Evolutionary conservation across 2,113 vertebrate species (phyloP).

Genomic region (Melanostigma gelatinosum): DNA sequence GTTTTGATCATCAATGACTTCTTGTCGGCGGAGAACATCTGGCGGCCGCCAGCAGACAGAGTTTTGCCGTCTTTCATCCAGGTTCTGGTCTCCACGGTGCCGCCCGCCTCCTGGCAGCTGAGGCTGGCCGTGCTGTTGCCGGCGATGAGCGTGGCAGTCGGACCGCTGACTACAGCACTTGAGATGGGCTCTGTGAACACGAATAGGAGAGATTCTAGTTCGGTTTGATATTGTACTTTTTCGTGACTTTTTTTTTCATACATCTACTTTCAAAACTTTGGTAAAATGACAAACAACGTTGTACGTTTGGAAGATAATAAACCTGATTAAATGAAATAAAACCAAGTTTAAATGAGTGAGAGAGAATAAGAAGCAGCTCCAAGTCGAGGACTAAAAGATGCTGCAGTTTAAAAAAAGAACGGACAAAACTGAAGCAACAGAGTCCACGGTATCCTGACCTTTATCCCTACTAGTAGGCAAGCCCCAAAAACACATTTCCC

Average conservation of each 20-base stretch:
- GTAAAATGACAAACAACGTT: background rate
- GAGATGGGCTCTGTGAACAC: slow-evolving; percentile 62
- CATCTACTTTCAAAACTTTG: background rate
- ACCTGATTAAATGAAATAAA: background rate
- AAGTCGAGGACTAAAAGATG: too few species aligned
- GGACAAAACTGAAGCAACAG: too few species aligned
- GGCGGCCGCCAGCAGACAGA: background rate
- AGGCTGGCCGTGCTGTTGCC: slow-evolving; percentile 71
- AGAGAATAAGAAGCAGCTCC: background rate
- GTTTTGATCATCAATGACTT: slow-evolving; percentile 41
- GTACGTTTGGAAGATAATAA: background rate
- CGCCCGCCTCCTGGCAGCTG: slow-evolving; percentile 61
- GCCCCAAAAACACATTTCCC: background rate
- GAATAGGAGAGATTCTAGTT: rapidly evolving
- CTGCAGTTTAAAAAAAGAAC: too few species aligned
- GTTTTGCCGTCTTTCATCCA: slow-evolving; percentile 68
- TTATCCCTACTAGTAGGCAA: background rate
- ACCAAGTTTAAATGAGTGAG: background rate
- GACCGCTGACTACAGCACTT: slow-evolving; percentile 38
- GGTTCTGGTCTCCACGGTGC: background rate
- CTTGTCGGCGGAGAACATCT: slow-evolving; percentile 32
- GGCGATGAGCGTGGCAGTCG: slow-evolving; percentile 51
- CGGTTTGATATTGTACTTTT: too few species aligned
- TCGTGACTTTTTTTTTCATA: background rate
- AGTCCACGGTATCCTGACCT: too few species aligned